Conservation (phyloP, 2,888 invertebrate species). For the Ichneumon xanthorius region DNA sequence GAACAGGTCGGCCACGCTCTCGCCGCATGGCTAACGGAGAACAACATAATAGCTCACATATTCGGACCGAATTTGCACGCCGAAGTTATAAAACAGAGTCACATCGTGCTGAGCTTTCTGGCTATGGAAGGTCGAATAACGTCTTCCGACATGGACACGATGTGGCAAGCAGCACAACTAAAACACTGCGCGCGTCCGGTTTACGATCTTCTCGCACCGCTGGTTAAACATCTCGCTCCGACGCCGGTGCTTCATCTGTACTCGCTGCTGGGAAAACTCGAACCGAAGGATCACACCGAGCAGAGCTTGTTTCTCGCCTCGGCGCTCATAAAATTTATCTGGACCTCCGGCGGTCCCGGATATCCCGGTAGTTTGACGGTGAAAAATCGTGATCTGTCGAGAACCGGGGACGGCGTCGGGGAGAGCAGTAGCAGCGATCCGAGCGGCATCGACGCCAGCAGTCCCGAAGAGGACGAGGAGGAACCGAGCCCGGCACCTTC, state of each 20-base stretch:
- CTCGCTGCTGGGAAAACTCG: conserved; percentile 93
- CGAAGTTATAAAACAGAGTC: conserved; percentile 98
- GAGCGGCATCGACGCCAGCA: conserved; percentile 81
- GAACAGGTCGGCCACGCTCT: conserved; percentile 94
- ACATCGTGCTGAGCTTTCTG: conserved; percentile 95
- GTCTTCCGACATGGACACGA: conserved; percentile 95
- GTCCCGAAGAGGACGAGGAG: conserved; percentile 82
- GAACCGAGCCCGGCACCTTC: conserved; percentile 82
- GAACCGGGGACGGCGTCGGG: conserved; percentile 78
- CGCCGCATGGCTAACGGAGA: conserved; percentile 94
- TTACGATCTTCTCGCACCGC: conserved; percentile 94
- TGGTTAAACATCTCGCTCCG: conserved; percentile 95
- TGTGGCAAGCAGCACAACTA: conserved; percentile 97
- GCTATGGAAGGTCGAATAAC: conserved; percentile 96
- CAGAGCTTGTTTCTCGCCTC: conserved; percentile 96
- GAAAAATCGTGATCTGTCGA: conserved; percentile 79
- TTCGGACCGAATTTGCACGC: conserved; percentile 99
- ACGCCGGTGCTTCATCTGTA: conserved; percentile 96
- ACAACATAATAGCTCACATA: conserved; percentile 96
- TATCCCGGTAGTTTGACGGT: conserved; percentile 79
- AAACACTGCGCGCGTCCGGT: conserved; percentile 98
- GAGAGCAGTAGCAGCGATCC: conserved; percentile 83
- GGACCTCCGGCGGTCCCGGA: conserved; percentile 90
- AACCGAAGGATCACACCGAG: conserved; percentile 96
- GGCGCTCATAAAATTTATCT: conserved; percentile 95